Percentiles rank a stretch among this genome's conserved stretches.
Conservation (phyloP, 1,140 invertebrate genomes). For the Amphibalanus amphitrite region DNA sequence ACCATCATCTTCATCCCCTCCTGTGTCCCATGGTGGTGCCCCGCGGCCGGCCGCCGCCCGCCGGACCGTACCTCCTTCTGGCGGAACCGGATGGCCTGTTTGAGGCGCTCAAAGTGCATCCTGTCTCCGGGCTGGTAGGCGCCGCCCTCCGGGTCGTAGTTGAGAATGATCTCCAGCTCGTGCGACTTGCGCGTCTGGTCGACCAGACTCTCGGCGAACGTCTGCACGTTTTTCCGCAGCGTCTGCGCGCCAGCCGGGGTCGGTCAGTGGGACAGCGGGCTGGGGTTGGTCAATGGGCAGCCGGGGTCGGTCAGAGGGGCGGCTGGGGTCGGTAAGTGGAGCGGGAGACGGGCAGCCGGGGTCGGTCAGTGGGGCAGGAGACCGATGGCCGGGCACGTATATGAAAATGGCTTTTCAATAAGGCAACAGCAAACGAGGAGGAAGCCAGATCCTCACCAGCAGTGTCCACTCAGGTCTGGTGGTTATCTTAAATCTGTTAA, state of each 20-base stretch:
- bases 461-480: no score
- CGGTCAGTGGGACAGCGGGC: no score
- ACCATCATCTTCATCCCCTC: no score
- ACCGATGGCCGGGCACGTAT: no score
- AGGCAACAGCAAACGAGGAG: no score
- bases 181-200: constrained; percentile 74
- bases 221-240: constrained; percentile 57
- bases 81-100: constrained; percentile 85
- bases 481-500: no score
- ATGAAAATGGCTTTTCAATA: no score
- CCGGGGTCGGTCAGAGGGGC: not conserved
- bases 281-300: not conserved
- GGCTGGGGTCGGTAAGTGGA: not conserved
- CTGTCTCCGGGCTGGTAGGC: constrained; percentile 60
- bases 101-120: constrained; percentile 69
- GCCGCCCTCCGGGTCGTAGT: constrained; percentile 54
- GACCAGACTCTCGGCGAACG: constrained; percentile 64
- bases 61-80: constrained; percentile 74
- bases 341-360: no score
- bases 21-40: no score
- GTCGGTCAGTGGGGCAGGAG: no score
- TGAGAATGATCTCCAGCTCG: constrained; percentile 77
- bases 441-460: no score
- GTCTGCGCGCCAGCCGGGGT: constrained; percentile 35
- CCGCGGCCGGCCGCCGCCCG: no score